Evolutionary conservation across 2,888 invertebrate species (phyloP).

Genomic region (Brachypterus glaber): DNA sequence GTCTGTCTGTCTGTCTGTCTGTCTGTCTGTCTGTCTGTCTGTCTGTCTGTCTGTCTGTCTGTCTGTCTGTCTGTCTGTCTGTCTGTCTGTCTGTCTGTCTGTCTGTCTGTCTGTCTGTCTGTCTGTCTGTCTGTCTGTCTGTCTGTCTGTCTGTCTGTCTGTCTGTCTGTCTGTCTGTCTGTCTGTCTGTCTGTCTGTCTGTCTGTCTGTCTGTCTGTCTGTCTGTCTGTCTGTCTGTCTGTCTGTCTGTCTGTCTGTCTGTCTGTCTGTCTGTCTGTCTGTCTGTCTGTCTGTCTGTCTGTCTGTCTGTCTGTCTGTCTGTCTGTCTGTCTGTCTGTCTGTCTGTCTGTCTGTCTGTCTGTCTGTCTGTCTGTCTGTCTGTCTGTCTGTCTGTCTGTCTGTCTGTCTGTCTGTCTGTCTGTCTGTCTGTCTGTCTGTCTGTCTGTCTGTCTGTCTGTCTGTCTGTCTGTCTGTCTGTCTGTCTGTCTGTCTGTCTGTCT

Average conservation of each 20-base stretch:
- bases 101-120: slow-evolving; percentile 1
- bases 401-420: slow-evolving; percentile 1
- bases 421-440: slow-evolving; percentile 1
- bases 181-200: slow-evolving; percentile 1
- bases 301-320: slow-evolving; percentile 1
- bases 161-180: slow-evolving; percentile 1
- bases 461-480: slow-evolving; percentile 1
- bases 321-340: slow-evolving; percentile 1
- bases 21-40: slow-evolving; percentile 1
- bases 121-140: slow-evolving; percentile 1
- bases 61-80: slow-evolving; percentile 1
- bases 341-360: slow-evolving; percentile 1
- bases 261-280: slow-evolving; percentile 1
- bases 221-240: slow-evolving; percentile 1
- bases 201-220: slow-evolving; percentile 1
- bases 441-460: slow-evolving; percentile 1
- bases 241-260: slow-evolving; percentile 1
- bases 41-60: slow-evolving; percentile 1
- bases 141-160: slow-evolving; percentile 1
- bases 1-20: slow-evolving; percentile 1
- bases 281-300: slow-evolving; percentile 1
- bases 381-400: slow-evolving; percentile 1
- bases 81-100: slow-evolving; percentile 1
- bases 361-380: slow-evolving; percentile 1
- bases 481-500: slow-evolving; percentile 1